Evolutionary conservation across 2,888 invertebrate species (phyloP).

Genomic region (Volucella zonaria): DNA sequence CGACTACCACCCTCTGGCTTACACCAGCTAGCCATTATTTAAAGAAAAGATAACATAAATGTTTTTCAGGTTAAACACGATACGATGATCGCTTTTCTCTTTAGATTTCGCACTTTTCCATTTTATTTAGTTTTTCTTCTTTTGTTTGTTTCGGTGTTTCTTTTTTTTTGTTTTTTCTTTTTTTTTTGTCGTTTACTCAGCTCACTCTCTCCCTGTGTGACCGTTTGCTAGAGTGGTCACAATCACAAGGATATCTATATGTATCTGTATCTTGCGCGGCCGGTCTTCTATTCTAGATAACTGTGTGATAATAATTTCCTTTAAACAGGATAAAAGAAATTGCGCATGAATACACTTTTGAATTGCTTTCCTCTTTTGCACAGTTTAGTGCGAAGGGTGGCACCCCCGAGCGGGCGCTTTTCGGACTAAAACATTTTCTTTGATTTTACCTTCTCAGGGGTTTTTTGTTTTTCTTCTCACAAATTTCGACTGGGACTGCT

Average conservation of each 20-base stretch:
- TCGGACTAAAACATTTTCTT: slow-evolving; percentile 44
- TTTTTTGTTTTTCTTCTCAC: not conserved
- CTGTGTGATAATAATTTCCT: slow-evolving; percentile 76
- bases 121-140: slow-evolving; percentile 50
- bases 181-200: not conserved
- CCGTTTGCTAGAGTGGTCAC: slow-evolving; percentile 68
- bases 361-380: slow-evolving; percentile 73
- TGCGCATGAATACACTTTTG: slow-evolving; percentile 83
- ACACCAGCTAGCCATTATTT: slow-evolving; percentile 66
- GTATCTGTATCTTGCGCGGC: slow-evolving; percentile 3
- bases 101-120: slow-evolving; percentile 70
- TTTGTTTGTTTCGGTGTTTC: no score
- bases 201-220: slow-evolving; percentile 55
- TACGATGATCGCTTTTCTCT: slow-evolving; percentile 73
- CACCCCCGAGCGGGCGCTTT: slow-evolving; percentile 1
- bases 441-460: slow-evolving; percentile 67
- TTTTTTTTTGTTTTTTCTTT: slow-evolving; percentile 6
- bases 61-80: slow-evolving; percentile 74
- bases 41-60: slow-evolving; percentile 73
- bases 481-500: no score
- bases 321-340: slow-evolving; percentile 83
- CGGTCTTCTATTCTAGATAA: slow-evolving; percentile 5
- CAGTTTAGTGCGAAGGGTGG: not conserved
- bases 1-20: slow-evolving; percentile 1
- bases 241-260: slow-evolving; percentile 21